phyloP scores from a whole-genome alignment of 2,888 invertebrate genomes.

The Horisme vitalbata region DNA sequence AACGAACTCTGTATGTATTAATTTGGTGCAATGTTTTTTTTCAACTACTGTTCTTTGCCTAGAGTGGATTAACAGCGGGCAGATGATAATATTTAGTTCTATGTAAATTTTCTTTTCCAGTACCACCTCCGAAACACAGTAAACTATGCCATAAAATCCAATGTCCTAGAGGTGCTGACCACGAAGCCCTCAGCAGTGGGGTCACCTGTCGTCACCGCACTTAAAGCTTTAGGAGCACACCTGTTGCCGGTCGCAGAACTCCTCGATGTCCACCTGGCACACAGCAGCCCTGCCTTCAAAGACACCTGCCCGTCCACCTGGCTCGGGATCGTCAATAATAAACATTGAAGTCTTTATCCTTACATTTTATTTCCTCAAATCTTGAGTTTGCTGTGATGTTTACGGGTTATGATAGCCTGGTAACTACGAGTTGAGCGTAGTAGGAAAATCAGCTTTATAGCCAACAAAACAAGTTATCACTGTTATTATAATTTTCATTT shows the following conservation, averaged over 20 bases:
- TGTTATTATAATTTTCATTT: too few species aligned
- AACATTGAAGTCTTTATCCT: slow-evolving; percentile 42
- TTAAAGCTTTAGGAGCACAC: slow-evolving; percentile 57
- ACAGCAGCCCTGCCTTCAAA: slow-evolving; percentile 68
- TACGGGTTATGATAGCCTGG: slow-evolving; percentile 8
- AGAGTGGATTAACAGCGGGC: neutral
- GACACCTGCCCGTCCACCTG: slow-evolving; percentile 66
- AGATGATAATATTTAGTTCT: neutral
- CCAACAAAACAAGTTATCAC: too few species aligned
- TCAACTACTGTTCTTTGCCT: too few species aligned
- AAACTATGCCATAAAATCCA: slow-evolving; percentile 59
- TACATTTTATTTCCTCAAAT: too few species aligned
- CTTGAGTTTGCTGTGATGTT: too few species aligned
- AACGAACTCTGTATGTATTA: too few species aligned
- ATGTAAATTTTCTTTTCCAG: slow-evolving; percentile 38
- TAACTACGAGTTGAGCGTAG: neutral
- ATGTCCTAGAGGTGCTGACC: slow-evolving; percentile 51
- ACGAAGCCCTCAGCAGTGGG: slow-evolving; percentile 67
- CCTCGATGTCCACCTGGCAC: slow-evolving; percentile 64
- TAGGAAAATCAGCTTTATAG: neutral
- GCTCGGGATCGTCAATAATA: slow-evolving; percentile 72
- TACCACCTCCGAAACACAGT: slow-evolving; percentile 66
- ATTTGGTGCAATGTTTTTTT: too few species aligned
- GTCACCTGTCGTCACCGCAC: slow-evolving; percentile 57
- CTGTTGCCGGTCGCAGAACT: slow-evolving; percentile 65